Evolutionary conservation across 2,113 vertebrate species (phyloP).

Genomic region (Nibea coibor): DNA sequence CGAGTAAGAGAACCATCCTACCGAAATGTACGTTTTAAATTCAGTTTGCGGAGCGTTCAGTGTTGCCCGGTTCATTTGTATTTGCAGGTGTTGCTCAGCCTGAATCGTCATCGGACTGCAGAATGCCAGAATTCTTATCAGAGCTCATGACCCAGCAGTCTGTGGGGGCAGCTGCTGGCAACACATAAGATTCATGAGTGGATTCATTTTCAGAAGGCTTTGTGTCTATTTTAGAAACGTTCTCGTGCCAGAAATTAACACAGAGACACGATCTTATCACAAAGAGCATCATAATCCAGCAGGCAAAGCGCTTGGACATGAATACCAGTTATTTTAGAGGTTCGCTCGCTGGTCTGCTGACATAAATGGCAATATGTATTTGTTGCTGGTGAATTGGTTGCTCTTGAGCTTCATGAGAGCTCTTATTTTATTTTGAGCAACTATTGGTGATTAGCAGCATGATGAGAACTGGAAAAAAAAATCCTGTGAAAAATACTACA

Average conservation of each 20-base stretch:
- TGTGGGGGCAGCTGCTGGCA: conserved; percentile 37
- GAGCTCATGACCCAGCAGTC: conserved; percentile 50
- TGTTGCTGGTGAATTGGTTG: not conserved
- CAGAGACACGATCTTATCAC: not conserved
- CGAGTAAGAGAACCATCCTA: not conserved
- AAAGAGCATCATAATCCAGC: not conserved
- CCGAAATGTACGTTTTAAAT: conserved; percentile 27
- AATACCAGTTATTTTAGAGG: not conserved
- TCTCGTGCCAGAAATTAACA: conserved; percentile 7
- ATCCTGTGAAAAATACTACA: not conserved
- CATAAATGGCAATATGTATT: not conserved
- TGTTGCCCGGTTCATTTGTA: conserved; percentile 29
- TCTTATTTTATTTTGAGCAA: not conserved
- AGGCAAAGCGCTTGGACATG: not conserved
- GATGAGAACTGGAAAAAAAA: not conserved
- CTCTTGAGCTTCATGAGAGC: not conserved
- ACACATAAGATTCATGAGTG: conserved; percentile 41
- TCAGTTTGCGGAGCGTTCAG: conserved; percentile 1
- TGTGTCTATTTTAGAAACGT: conserved; percentile 29
- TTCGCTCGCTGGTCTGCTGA: not conserved
- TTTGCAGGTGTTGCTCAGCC: conserved; percentile 35
- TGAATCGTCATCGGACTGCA: conserved; percentile 35
- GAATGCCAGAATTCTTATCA: conserved; percentile 36
- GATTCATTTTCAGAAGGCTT: conserved; percentile 37
- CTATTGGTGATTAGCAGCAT: not conserved